Evolutionary conservation across 2,113 vertebrate genomes (phyloP).

Genomic region (Amazona guildingii): DNA sequence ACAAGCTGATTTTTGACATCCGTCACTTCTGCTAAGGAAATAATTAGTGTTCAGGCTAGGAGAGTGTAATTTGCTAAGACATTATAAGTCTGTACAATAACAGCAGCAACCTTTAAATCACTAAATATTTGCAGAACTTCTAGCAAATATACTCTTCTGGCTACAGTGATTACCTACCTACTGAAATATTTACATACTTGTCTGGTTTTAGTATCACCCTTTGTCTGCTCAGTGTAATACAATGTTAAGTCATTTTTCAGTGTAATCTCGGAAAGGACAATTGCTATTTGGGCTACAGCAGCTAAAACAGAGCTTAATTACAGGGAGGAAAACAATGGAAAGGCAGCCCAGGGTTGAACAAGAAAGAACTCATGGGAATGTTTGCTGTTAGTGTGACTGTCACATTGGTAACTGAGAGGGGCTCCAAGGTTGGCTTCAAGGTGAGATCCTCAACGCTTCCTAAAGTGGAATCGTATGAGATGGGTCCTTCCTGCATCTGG

Average conservation of each 20-base stretch:
- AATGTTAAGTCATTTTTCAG: constrained; percentile 43
- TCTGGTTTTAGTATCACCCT: constrained; percentile 19
- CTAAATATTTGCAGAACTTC: constrained; percentile 62
- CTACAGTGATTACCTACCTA: constrained; percentile 36
- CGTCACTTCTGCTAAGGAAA: neutral
- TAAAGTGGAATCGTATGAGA: fast-evolving
- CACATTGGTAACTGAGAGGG: neutral
- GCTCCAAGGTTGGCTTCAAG: neutral
- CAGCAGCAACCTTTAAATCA: constrained; percentile 47
- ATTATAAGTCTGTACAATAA: constrained; percentile 24
- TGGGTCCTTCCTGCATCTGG: neutral
- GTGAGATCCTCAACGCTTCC: neutral
- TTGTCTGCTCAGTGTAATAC: constrained; percentile 35
- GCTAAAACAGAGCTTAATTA: constrained; percentile 24
- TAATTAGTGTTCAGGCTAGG: neutral
- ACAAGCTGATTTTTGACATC: neutral
- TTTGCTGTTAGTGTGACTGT: neutral
- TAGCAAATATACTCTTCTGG: constrained; percentile 56
- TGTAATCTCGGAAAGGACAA: constrained; percentile 46
- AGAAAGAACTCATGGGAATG: neutral
- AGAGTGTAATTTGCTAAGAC: neutral
- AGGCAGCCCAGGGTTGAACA: neutral
- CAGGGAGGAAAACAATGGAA: neutral
- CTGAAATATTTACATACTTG: constrained; percentile 45
- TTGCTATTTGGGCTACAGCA: constrained; percentile 25